Base-by-base conservation (phyloP, 2,797 vertebrate species). In the Pseudochirops corinnae region DNA sequence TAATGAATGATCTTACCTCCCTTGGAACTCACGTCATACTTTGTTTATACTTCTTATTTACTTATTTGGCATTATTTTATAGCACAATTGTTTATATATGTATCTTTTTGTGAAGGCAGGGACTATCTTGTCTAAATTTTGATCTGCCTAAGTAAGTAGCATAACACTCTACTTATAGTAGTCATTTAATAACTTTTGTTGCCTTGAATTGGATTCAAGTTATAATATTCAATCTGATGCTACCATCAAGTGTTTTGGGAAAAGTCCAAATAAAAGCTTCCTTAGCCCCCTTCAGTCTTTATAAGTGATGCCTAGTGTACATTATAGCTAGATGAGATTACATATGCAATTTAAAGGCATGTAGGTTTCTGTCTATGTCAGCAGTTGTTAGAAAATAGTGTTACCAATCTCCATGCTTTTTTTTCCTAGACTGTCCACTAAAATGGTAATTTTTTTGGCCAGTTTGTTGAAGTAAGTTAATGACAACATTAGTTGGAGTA, bases 201-300 rank as follows among this genome's bases (percentile, higher is more conserved):
- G 39, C 21, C 39, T 46, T 46, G 21, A 82, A 82, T 55, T 29
- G 52, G 90, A 29, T 93, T 96, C 21, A 6, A 67, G 12, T 94
- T 92, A 92, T 90, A 91, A 92, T 95, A 95, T 96, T 92, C 58
- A 95, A 93, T 74, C 5, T 46, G 39, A 82, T 82, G 39, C 0
- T 39, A 39, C 6, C 67, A 74, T 74, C 18, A 39, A 53, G 12
- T 90, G 7, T 29, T 29, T 91, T 39, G 1, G 13, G 90, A 55
- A 55, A 26, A 87, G 28, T 29, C 90, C 14, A 90, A 52, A 50
- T 28, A 74, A 90, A 91, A 92, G 1, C 0, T 58, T 94, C 12
- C 56, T n/a, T 10, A 93, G 13, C 60, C 39, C 26, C 33, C 93
- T 24, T 91, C 90, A 58, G 28, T 0, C 53, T 26, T 58, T 56